Conservation (phyloP, 2,113 vertebrate genomes). For the Propithecus coquereli region DNA sequence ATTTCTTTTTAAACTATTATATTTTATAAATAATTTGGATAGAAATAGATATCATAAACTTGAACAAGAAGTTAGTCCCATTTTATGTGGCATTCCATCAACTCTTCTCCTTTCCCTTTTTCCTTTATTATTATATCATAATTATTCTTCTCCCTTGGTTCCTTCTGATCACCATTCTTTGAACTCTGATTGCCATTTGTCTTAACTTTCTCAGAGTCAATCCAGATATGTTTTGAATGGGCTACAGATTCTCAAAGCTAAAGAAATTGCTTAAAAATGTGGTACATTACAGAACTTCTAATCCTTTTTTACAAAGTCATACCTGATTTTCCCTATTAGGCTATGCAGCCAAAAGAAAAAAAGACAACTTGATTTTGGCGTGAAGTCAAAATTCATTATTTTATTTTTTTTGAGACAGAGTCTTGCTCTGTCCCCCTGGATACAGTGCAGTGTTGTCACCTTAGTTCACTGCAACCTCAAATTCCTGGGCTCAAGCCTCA, state of each 20-base stretch:
- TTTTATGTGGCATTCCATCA: background rate
- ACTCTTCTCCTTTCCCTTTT: background rate
- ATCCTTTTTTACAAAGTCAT: background rate
- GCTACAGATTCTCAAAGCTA: background rate
- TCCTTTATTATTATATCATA: background rate
- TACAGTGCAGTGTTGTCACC: too few species aligned
- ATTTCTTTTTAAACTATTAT: background rate
- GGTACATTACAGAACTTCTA: background rate
- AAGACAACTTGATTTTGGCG: constrained; percentile 40
- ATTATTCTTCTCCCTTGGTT: background rate
- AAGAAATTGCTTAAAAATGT: background rate
- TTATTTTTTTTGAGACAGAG: too few species aligned
- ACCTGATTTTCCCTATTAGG: background rate
- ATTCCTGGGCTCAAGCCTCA: too few species aligned
- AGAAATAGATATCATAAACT: background rate
- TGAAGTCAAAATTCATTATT: background rate
- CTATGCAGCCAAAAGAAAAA: background rate
- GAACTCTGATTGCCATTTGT: too few species aligned
- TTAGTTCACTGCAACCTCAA: too few species aligned
- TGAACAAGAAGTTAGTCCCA: background rate
- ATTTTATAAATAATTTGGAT: constrained; percentile 19
- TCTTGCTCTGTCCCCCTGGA: too few species aligned
- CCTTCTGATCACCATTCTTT: background rate
- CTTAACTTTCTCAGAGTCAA: background rate
- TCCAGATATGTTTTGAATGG: background rate